Percentiles rank a stretch among this genome's conserved stretches.
Evolutionary conservation across 2,797 vertebrate species (phyloP).

Genomic region (Epinephelus malabaricus): DNA sequence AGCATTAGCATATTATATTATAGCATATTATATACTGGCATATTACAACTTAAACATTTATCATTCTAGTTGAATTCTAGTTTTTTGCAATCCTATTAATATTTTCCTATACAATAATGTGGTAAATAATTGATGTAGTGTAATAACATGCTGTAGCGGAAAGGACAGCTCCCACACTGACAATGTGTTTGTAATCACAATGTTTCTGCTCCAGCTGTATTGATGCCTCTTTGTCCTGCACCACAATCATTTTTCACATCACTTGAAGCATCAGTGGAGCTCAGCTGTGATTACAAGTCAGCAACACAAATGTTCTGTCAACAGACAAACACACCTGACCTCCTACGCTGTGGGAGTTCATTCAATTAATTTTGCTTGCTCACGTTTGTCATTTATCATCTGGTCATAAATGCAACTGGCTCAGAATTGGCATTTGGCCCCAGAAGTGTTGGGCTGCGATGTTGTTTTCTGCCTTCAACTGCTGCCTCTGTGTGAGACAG

Average conservation of each 20-base stretch:
- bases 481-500: not conserved
- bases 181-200: not conserved
- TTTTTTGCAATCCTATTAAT: not conserved
- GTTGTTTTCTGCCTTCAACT: not conserved
- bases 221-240: constrained; percentile 11
- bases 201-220: constrained; percentile 28
- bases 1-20: not conserved
- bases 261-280: constrained; percentile 21
- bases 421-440: constrained; percentile 6
- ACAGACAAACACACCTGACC: constrained; percentile 45
- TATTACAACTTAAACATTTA: not conserved
- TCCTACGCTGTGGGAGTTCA: not conserved
- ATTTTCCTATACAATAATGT: not conserved
- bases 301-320: constrained; percentile 7
- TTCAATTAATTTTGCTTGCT: constrained; percentile 1
- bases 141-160: not conserved
- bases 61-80: not conserved
- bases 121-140: constrained; percentile 1
- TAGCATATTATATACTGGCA: not conserved
- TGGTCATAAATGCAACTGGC: not conserved
- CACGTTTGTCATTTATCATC: constrained; percentile 16
- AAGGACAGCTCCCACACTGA: not conserved
- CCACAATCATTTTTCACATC: constrained; percentile 24
- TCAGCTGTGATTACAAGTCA: constrained; percentile 44
- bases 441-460: not conserved